A percentile compares a stretch with the other conserved stretches of the same genome.
phyloP scores from a whole-genome alignment of 2,797 vertebrate genomes.

The Cyprinella venusta region DNA sequence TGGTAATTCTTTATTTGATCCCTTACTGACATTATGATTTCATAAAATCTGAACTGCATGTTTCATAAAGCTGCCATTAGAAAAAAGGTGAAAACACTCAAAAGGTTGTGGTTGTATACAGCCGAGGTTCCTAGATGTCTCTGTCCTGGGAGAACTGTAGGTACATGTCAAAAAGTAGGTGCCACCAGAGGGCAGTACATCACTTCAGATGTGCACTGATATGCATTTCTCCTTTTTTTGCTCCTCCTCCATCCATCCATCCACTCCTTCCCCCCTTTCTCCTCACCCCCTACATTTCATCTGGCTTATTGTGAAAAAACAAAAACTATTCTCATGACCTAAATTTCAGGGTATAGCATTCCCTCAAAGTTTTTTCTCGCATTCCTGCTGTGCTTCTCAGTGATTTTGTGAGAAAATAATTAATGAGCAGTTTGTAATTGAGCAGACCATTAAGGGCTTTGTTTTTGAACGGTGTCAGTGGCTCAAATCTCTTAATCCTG shows the following conservation, averaged over 20 bases:
- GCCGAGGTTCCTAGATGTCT: background rate
- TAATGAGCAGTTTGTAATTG: background rate
- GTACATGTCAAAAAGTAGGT: background rate
- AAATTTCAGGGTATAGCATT: constrained; percentile 66
- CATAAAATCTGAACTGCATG: background rate
- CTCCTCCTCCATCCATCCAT: background rate
- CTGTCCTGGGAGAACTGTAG: background rate
- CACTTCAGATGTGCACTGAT: constrained; percentile 53
- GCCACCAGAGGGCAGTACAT: constrained; percentile 76
- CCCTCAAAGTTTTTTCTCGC: constrained; percentile 36
- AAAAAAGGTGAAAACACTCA: background rate
- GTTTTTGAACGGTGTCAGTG: background rate
- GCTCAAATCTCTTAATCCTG: background rate
- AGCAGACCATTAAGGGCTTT: constrained; percentile 24
- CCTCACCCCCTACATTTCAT: constrained; percentile 59
- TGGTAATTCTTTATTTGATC: background rate
- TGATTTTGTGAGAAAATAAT: background rate
- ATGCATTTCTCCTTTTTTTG: background rate
- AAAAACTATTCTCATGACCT: constrained; percentile 72
- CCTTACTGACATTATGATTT: background rate
- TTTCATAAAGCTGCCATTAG: background rate
- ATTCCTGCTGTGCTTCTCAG: constrained; percentile 49
- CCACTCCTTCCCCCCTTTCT: constrained; percentile 10
- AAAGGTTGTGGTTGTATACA: background rate
- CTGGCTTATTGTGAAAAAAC: constrained; percentile 70